Percentiles rank a stretch among this genome's conserved stretches.
Evolutionary conservation across 2,888 invertebrate species (phyloP).

Genomic region (Epinotia nisella): DNA sequence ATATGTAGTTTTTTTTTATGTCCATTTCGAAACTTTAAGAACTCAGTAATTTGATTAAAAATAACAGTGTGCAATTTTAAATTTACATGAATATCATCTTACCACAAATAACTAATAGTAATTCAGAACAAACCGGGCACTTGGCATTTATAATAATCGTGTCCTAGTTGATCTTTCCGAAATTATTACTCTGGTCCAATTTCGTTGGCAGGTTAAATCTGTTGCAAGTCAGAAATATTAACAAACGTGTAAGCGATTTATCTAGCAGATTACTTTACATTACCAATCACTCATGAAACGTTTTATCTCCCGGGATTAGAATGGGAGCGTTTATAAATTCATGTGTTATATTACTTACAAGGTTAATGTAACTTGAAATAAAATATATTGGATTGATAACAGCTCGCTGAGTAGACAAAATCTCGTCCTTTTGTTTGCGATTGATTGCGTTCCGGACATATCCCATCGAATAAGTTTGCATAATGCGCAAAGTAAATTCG

Average conservation of each 20-base stretch:
- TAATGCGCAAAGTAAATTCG: too few relatives aligned
- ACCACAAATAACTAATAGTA: constrained; percentile 13
- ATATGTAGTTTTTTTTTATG: too few relatives aligned
- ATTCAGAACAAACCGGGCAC: constrained; percentile 27
- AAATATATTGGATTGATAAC: too few relatives aligned
- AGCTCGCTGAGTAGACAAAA: too few relatives aligned
- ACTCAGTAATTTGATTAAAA: too few relatives aligned
- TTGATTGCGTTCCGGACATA: too few relatives aligned
- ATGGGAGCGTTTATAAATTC: background rate
- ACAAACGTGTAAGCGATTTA: constrained; percentile 36
- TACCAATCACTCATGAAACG: constrained; percentile 28
- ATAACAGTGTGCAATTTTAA: too few relatives aligned
- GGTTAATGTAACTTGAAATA: constrained; percentile 3
- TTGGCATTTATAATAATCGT: constrained; percentile 34
- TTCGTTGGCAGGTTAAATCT: constrained; percentile 42
- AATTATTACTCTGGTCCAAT: constrained; percentile 35
- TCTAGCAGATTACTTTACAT: constrained; percentile 29
- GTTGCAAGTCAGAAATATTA: constrained; percentile 28
- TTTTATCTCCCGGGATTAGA: constrained; percentile 28
- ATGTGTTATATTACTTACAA: background rate
- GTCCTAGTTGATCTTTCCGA: constrained; percentile 35
- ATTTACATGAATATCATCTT: too few relatives aligned
- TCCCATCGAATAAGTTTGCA: too few relatives aligned
- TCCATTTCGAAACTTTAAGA: too few relatives aligned
- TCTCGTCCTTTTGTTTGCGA: too few relatives aligned